A percentile compares a stretch with the other conserved stretches of the same genome.
These are phyloP conservation scores for Alectura lathami DNA, from an alignment of 2,113 vertebrate species.

Conservation along the genomic window DNA sequence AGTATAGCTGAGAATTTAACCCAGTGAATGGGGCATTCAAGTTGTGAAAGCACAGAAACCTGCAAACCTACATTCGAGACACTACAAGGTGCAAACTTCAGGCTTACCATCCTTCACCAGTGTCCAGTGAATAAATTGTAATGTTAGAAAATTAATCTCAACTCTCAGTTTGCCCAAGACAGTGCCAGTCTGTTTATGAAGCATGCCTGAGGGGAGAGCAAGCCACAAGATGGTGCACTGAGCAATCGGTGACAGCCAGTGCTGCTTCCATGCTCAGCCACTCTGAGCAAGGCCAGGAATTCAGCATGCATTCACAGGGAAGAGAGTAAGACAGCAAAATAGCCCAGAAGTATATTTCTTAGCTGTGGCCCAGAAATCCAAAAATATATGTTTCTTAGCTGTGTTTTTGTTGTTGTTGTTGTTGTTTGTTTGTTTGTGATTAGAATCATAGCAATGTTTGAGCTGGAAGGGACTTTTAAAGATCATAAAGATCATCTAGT, in stretches of 20 bases:
- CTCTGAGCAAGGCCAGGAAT: background rate
- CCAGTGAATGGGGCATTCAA: background rate
- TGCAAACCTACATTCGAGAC: background rate
- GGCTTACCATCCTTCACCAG: background rate
- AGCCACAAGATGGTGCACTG: background rate
- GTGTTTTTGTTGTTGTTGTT: background rate
- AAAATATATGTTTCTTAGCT: background rate
- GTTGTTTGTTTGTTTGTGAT: background rate
- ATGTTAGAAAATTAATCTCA: conserved; percentile 5
- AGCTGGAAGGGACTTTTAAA: background rate
- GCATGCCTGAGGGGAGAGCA: background rate
- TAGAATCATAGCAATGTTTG: background rate
- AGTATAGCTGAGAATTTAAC: background rate
- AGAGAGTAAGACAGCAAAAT: background rate
- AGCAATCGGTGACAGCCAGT: background rate
- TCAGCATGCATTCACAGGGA: background rate
- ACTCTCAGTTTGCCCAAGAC: background rate
- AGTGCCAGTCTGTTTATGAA: background rate
- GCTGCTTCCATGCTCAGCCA: background rate
- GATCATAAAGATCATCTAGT: background rate
- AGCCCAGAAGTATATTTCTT: background rate
- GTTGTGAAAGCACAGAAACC: background rate
- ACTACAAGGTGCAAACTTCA: background rate
- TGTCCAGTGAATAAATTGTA: conserved; percentile 4
- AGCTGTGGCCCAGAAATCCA: background rate